Evolutionary conservation across 2,113 vertebrate species (phyloP), one percentile per base, ranked within the genome.

Genomic region (Nothobranchius furzeri): DNA sequence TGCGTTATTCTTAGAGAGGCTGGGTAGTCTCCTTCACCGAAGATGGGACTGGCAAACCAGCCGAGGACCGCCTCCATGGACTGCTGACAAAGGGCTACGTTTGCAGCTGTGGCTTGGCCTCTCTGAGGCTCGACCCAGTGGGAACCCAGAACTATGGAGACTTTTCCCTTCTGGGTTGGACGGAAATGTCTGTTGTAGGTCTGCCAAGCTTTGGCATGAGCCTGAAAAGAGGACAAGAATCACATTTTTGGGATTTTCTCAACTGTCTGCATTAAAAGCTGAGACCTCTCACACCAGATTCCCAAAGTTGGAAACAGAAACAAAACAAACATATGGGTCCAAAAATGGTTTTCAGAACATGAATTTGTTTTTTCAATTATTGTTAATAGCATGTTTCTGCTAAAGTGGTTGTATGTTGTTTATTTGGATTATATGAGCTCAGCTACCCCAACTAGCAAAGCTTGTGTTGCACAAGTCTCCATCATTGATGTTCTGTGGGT

Each of bases 21-120:
- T 0, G 96, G 98, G 56, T 99, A 99, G 83, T 98, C 95, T 0
- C 97, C 96, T 0, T 93, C 81, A 11, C 94, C 92, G 0, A 96
- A 93, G 76, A 99, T 96, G 13, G 98, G 97, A 58, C 87, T 90
- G 17, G 96, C 96, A 82, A 99, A 99, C 95, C 98, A 98, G 1
- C 98, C 97, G 0, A 99, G 93, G 40, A 95, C 94, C 1, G 93
- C 92, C 56, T 95, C 94, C 81, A 99, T 82, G 12, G 96, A 97
- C 55, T 92, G 88, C 73, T 97, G 97, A 57, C 96, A 98, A 35
- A 90, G 90, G 24, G 90, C 76, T 35, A 93, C 76, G 12, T 93
- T 94, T 10, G 15, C 74, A 10, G 62, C 43, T n/a, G 66, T 78
- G 56, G 90, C 78, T 66, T 90, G 90, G 0, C 79, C 84, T 75